Conservation (phyloP, 2,113 vertebrate genomes). For the Apeltes quadracus region DNA sequence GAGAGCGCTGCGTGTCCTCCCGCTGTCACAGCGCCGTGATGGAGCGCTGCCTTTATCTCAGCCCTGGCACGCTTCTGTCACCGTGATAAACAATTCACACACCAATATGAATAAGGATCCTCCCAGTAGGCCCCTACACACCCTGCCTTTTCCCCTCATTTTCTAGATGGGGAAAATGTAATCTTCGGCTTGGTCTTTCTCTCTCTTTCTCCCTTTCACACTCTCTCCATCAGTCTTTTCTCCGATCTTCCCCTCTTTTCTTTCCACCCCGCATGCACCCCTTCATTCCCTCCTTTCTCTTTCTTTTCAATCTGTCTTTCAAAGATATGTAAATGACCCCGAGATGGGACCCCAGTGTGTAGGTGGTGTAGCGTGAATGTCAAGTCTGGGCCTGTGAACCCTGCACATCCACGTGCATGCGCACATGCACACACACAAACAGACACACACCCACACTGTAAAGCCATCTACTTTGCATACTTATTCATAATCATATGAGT, state of each 20-base stretch:
- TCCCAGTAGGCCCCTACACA: constrained; percentile 95
- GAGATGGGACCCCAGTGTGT: constrained; percentile 86
- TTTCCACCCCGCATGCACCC: constrained; percentile 42
- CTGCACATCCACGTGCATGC: constrained; percentile 66
- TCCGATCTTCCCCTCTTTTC: constrained; percentile 47
- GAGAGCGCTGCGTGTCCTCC: constrained; percentile 93
- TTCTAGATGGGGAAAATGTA: constrained; percentile 80
- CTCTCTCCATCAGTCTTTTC: constrained; percentile 52
- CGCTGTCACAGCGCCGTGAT: constrained; percentile 98
- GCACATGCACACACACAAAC: constrained; percentile 28
- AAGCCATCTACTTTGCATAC: constrained; percentile 64
- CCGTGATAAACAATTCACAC: constrained; percentile 99
- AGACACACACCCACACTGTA: constrained; percentile 49
- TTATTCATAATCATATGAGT: constrained; percentile 55
- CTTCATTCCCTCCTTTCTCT: constrained; percentile 67
- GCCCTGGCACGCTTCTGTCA: constrained; percentile 99
- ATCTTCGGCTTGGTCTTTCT: constrained; percentile 74
- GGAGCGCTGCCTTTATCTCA: constrained; percentile 99
- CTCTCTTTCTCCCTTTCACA: constrained; percentile 50
- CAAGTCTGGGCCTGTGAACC: constrained; percentile 90
- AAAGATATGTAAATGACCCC: constrained; percentile 83
- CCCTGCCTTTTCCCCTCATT: constrained; percentile 72
- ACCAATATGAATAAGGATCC: constrained; percentile 99
- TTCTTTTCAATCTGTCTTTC: constrained; percentile 82
- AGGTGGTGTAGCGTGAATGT: constrained; percentile 93